Percentiles rank a stretch among this genome's conserved stretches.
These are phyloP conservation scores for Acomys russatus DNA, from an alignment of 2,797 vertebrate genomes.

Conservation along the genomic window DNA sequence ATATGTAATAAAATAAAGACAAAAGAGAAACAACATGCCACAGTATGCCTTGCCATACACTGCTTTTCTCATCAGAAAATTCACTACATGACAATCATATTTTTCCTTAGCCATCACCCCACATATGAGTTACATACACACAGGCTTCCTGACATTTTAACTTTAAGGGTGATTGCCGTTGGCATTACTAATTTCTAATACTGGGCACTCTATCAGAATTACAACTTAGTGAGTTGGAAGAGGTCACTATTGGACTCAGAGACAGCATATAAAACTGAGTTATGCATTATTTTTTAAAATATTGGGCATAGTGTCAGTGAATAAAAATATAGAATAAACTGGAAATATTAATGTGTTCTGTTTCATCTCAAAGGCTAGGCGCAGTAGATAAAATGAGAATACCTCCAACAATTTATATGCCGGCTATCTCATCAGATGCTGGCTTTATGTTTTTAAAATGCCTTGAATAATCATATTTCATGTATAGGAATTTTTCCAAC, in stretches of 20 bases:
- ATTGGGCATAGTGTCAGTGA: conserved; percentile 8
- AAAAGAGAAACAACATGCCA: background rate
- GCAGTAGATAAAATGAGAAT: background rate
- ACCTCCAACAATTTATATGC: background rate
- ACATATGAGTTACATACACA: background rate
- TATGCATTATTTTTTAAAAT: conserved; percentile 26
- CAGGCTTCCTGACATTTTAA: background rate
- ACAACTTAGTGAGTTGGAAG: background rate
- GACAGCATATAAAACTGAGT: conserved; percentile 1
- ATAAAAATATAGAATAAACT: background rate
- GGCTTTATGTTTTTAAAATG: background rate
- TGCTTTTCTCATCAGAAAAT: background rate
- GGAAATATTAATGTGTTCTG: background rate
- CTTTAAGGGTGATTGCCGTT: background rate
- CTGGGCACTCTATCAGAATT: background rate
- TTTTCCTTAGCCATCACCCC: background rate
- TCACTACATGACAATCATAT: background rate
- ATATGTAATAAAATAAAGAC: background rate
- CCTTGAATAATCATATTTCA: background rate
- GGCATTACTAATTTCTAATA: background rate
- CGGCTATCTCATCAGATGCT: background rate
- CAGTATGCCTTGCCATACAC: background rate
- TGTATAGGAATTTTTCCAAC: background rate
- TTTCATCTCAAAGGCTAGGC: background rate
- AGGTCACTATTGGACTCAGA: background rate